Conservation (phyloP, 2,888 invertebrate genomes). For the Idaea straminata region DNA sequence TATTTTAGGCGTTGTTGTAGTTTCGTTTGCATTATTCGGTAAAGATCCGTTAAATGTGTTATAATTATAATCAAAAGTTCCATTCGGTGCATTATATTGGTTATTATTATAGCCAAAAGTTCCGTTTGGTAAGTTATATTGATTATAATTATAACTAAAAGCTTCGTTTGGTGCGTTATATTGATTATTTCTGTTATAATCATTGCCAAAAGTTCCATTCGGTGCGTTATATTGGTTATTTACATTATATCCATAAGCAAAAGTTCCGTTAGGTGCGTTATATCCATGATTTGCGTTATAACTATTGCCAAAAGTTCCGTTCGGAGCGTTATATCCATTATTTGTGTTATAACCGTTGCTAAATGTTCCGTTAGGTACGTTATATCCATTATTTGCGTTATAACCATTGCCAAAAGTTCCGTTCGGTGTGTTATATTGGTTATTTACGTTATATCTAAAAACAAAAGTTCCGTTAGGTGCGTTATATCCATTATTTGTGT, state of each 20-base stretch:
- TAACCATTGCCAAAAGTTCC: conserved; percentile 13
- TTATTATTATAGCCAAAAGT: too few relatives aligned
- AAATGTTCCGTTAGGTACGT: background rate
- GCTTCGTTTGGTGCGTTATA: background rate
- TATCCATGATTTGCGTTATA: conserved; percentile 9
- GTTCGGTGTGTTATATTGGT: background rate
- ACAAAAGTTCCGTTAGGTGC: conserved; percentile 18
- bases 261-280: background rate
- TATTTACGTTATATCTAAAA: conserved; percentile 13
- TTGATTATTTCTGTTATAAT: conserved; percentile 10
- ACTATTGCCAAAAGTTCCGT: conserved; percentile 16
- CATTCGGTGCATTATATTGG: too few relatives aligned
- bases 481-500: background rate
- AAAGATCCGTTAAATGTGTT: too few relatives aligned
- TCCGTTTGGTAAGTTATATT: background rate
- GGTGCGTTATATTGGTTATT: conserved; percentile 8
- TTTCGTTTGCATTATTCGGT: too few relatives aligned
- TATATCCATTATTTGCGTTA: background rate
- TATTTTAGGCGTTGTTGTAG: background rate
- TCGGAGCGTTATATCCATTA: conserved; percentile 10
- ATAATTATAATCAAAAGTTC: too few relatives aligned
- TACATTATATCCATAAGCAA: background rate
- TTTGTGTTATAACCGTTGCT: too few relatives aligned
- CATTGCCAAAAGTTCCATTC: conserved; percentile 17
- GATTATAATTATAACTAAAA: conserved; percentile 14